Base-by-base conservation (phyloP, 1,140 invertebrate species). In the Anadara kagoshimensis region DNA sequence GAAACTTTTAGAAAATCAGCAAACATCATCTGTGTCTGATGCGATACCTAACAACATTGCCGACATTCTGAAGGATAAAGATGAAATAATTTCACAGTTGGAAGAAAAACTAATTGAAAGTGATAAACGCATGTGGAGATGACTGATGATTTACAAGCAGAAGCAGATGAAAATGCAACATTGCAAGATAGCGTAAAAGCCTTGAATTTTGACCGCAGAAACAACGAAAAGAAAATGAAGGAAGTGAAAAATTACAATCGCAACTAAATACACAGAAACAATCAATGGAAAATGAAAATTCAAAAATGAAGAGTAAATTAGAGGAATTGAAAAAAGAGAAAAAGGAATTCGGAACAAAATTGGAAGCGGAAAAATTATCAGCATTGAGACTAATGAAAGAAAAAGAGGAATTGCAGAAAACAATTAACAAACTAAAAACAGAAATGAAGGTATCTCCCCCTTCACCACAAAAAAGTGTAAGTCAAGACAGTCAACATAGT, bases 61-160 rank as follows among this genome's bases (percentile, higher is more conserved):
- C 22, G 80, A 82, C 44, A 75, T 87, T 58, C 43, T 86, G 20
- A 59, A 66, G 20, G 85, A 86, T 63, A 86, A 86, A 41, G 82
- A 87, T 79, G 85, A 83, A 43, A 84, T 82, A 16, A 86, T 87
- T 58, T 69, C 83, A 1, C 84, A 88, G 64, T 71, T 87, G 29
- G 85, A 88, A 57, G 85, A 87, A 59, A 86, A 85, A 76, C 51
- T 87, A 43, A 85, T 85, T 63, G 87, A 88, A 71, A 78, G 73
- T 73, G 84, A 87, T 63, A 83, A 78, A 63, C 86, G 83, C 74
- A 78, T 87, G 18, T 76, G 78, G 84, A 86, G 36, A 22, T 87
- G 53, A 78, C 70, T 36, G 85, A 88, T 12, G 83, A 87, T 58
- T 64, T 83, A n/a, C 79, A 85, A 61, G 65, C 75, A 57, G 80